A percentile compares a stretch with the other conserved stretches of the same genome.
Conservation (phyloP, 2,113 vertebrate genomes). For the Oryzias javanicus region DNA sequence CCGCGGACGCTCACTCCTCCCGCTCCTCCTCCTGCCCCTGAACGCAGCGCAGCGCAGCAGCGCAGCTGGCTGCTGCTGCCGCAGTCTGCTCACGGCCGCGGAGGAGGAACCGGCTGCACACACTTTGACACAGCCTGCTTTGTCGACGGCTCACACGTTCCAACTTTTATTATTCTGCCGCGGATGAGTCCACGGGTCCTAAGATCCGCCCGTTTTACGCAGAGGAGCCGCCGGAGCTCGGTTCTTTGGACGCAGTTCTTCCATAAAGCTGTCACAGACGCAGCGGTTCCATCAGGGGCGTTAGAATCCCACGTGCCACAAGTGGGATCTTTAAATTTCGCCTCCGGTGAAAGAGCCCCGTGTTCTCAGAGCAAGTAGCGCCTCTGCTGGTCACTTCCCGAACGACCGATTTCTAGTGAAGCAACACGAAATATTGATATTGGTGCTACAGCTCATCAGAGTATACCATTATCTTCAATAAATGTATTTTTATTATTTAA, state of each 20-base stretch:
- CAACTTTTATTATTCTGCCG: conserved; percentile 62
- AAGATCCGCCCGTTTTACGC: conserved; percentile 52
- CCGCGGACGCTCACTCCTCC: conserved; percentile 8
- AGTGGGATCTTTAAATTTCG: not conserved
- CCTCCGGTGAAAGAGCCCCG: not conserved
- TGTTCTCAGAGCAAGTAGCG: conserved; percentile 10
- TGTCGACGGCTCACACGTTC: conserved; percentile 28
- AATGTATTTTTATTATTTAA: too few species aligned
- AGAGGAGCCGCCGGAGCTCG: not conserved
- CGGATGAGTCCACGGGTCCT: conserved; percentile 55
- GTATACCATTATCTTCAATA: too few species aligned
- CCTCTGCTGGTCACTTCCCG: conserved; percentile 33
- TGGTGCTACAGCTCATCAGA: too few species aligned
- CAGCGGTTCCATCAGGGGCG: not conserved
- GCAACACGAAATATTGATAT: too few species aligned
- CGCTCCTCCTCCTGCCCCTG: not conserved
- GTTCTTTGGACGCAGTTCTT: not conserved
- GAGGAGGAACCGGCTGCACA: not conserved
- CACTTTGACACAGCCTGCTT: conserved; percentile 19
- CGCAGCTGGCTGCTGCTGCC: conserved; percentile 38
- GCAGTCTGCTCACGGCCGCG: conserved; percentile 15
- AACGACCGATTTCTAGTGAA: not conserved
- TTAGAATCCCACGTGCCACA: not conserved
- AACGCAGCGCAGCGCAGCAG: not conserved
- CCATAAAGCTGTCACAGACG: not conserved